Conservation (phyloP, 2,888 invertebrate species). For the Pammene aurita region DNA sequence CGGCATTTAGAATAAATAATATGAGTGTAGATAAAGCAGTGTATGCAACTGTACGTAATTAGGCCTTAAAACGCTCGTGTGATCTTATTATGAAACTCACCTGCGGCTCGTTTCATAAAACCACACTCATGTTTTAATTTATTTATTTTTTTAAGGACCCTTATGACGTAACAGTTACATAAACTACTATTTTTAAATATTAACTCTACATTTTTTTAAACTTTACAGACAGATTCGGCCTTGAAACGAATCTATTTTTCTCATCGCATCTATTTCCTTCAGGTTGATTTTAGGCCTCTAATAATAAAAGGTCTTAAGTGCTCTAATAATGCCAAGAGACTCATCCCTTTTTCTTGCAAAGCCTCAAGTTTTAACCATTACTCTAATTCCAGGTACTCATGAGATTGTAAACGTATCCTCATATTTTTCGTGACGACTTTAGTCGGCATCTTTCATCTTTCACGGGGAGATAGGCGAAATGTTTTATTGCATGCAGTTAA, state of each 20-base stretch:
- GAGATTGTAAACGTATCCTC: slow-evolving; percentile 20
- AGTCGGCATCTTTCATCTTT: slow-evolving; percentile 32
- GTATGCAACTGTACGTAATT: too few species aligned
- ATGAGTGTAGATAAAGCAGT: too few species aligned
- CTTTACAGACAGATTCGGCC: too few species aligned
- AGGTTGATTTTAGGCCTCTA: neutral
- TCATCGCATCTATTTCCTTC: slow-evolving; percentile 6
- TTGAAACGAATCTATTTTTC: neutral
- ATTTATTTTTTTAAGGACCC: too few species aligned
- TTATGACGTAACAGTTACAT: too few species aligned
- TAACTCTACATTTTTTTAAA: too few species aligned
- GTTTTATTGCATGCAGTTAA: slow-evolving; percentile 28
- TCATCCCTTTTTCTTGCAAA: neutral
- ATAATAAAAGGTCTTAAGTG: neutral
- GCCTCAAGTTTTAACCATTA: slow-evolving; percentile 5
- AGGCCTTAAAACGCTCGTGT: too few species aligned
- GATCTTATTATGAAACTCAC: too few species aligned
- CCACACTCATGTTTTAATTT: too few species aligned
- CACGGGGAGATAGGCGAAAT: slow-evolving; percentile 8
- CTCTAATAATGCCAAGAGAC: neutral
- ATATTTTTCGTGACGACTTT: slow-evolving; percentile 34
- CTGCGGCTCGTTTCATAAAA: too few species aligned
- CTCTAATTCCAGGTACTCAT: slow-evolving; percentile 22
- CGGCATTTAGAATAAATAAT: too few species aligned
- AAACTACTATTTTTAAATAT: too few species aligned